phyloP scores from a whole-genome alignment of 2,888 invertebrate genomes.

The Glyphotaelius pellucidus region DNA sequence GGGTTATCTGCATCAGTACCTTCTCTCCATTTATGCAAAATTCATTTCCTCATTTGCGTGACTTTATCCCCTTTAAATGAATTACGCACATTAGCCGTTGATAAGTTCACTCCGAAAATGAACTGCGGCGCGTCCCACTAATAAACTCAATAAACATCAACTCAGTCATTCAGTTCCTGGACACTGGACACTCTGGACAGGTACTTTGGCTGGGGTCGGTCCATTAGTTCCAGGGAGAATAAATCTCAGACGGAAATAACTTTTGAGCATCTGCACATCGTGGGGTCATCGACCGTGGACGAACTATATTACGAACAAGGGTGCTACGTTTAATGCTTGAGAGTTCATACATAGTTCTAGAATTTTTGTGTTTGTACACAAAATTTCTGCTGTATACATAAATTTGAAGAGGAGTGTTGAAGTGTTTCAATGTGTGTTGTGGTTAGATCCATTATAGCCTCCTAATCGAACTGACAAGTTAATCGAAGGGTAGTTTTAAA shows the following conservation, averaged over 20 bases:
- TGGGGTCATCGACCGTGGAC: background rate
- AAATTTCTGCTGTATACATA: background rate
- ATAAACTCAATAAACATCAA: constrained; percentile 37
- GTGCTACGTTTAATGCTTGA: background rate
- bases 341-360: background rate
- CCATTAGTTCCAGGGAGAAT: constrained; percentile 54
- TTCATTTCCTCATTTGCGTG: background rate
- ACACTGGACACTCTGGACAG: background rate
- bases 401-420: too few species aligned
- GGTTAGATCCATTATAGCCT: too few species aligned
- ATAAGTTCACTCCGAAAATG: constrained; percentile 13
- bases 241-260: constrained; percentile 52
- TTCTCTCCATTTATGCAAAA: background rate
- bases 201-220: constrained; percentile 36
- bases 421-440: too few species aligned
- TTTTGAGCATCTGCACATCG: constrained; percentile 38
- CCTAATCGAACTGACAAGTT: too few species aligned
- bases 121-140: background rate
- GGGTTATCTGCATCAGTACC: too few species aligned
- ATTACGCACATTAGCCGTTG: constrained; percentile 24
- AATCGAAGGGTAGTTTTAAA: too few species aligned
- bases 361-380: background rate
- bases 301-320: background rate
- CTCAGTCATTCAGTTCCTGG: background rate
- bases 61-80: constrained; percentile 3